phyloP scores from a whole-genome alignment of 1,140 invertebrate species.

The Diabrotica undecimpunctata region DNA sequence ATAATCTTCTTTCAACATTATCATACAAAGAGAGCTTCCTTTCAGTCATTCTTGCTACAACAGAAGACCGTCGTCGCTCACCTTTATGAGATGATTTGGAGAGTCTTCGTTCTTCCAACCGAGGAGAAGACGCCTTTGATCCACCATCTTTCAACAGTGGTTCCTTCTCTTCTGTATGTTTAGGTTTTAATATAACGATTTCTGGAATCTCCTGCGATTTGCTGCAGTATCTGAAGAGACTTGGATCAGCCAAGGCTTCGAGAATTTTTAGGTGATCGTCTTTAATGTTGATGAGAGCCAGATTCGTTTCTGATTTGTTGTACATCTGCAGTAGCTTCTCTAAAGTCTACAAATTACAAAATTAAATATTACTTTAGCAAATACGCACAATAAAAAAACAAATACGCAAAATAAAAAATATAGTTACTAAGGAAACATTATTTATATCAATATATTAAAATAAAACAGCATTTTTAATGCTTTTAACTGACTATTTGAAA shows the following conservation, averaged over 20 bases:
- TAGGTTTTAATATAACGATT: conserved; percentile 13
- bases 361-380: conserved; percentile 8
- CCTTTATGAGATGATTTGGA: not conserved
- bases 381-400: not conserved
- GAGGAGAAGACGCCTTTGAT: not conserved
- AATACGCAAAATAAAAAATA: not conserved
- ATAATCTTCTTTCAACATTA: conserved; percentile 19
- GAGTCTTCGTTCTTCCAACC: not conserved
- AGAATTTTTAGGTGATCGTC: conserved; percentile 29
- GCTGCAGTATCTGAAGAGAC: conserved; percentile 30
- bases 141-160: conserved; percentile 22
- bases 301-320: conserved; percentile 29
- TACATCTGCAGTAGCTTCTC: conserved; percentile 33
- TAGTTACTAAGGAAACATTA: too few species aligned
- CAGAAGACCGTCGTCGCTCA: not conserved
- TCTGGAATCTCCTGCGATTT: conserved; percentile 20
- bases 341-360: conserved; percentile 30
- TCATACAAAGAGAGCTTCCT: conserved; percentile 9
- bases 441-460: too few species aligned
- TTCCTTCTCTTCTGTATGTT: conserved; percentile 15
- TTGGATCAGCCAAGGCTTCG: conserved; percentile 25
- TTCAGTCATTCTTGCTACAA: not conserved
- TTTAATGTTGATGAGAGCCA: conserved; percentile 37
- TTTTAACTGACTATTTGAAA: too few species aligned
- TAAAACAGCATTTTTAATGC: too few species aligned